Evolutionary conservation across 2,113 vertebrate species (phyloP), one percentile per base, ranked within the genome.

Genomic region (Urocynchramus pylzowi): DNA sequence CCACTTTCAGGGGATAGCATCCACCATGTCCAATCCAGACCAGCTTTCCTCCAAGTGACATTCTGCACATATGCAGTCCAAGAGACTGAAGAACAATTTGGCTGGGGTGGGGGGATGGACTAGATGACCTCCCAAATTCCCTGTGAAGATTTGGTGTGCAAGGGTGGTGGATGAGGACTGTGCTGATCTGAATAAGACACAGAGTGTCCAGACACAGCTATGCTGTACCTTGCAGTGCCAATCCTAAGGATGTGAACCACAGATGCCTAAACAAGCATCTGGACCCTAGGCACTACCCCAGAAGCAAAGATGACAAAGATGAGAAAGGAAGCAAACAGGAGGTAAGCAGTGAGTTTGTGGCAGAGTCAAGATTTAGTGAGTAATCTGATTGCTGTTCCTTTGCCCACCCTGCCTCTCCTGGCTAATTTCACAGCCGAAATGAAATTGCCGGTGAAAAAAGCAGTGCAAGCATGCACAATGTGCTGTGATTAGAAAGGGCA

Each of bases 191-290:
- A 79, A 35, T 0, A 1, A 44, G 47, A 35, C 31, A 26, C 16
- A 39, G 19, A 0, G 1, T 30, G 20, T 57, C 12, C 27, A 57
- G 41, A n/a, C 2, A 3, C 0, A 1, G 17, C 45, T 45, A 1
- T 33, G 20, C 56, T 52, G 27, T 26, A 20, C 39, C 56, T 64
- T n/a, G 39, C 1, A 2, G 33, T 17, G 23, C 15, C 42, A 47
- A 0, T 27, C 39, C 60, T 42, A 61, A 70, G 33, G 23, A 42
- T 37, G 23, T 37, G 31, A 87, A 50, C 41, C 42, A 77, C 14
- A 5, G 23, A 65, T 57, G 18, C 37, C 45, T 73, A 37, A 60
- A 60, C 7, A 68, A 76, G 13, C 39, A 54, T 27, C 35, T 59
- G 37, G 37, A 84, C 11, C 37, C 7, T 16, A 26, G 50, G 50